These are phyloP conservation scores for Melangyna quadrimaculata DNA, from an alignment of 2,888 invertebrate genomes.

Conservation along the genomic window DNA sequence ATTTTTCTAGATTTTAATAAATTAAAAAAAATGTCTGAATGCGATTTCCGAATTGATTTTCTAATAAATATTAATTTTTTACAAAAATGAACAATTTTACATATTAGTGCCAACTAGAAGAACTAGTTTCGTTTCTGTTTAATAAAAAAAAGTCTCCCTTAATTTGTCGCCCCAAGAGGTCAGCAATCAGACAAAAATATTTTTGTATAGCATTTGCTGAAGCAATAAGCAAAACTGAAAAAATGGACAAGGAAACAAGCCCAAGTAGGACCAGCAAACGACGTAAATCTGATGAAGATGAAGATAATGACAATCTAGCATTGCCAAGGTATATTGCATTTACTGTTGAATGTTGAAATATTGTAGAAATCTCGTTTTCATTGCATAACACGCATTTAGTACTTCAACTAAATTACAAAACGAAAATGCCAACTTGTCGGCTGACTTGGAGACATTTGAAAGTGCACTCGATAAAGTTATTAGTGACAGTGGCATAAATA, in stretches of 20 bases:
- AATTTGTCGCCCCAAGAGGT: not conserved
- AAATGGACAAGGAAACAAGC: slow-evolving; percentile 52
- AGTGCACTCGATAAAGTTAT: not conserved
- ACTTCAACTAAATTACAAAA: slow-evolving; percentile 56
- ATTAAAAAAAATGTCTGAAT: slow-evolving; percentile 56
- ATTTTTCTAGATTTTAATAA: slow-evolving; percentile 12
- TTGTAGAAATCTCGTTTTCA: not conserved
- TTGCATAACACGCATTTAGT: slow-evolving; percentile 55
- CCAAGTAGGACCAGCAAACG: slow-evolving; percentile 34
- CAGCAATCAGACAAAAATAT: not conserved
- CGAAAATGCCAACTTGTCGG: slow-evolving; percentile 63
- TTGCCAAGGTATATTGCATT: slow-evolving; percentile 33
- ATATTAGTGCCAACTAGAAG: not conserved
- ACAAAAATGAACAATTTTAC: not conserved
- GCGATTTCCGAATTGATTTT: slow-evolving; percentile 67
- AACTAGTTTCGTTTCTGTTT: not conserved
- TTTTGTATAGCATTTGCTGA: not conserved
- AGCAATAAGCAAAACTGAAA: not conserved
- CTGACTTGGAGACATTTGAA: not conserved
- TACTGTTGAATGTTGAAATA: not conserved
- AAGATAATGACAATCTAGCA: slow-evolving; percentile 26
- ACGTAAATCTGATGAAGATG: slow-evolving; percentile 57
- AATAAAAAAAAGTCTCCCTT: not conserved
- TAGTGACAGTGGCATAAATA: slow-evolving; percentile 14
- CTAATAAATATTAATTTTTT: slow-evolving; percentile 29